A percentile compares a stretch with the other conserved stretches of the same genome.
These are phyloP conservation scores for Nycticebus coucang DNA, from an alignment of 2,113 vertebrate genomes.

Conservation along the genomic window DNA sequence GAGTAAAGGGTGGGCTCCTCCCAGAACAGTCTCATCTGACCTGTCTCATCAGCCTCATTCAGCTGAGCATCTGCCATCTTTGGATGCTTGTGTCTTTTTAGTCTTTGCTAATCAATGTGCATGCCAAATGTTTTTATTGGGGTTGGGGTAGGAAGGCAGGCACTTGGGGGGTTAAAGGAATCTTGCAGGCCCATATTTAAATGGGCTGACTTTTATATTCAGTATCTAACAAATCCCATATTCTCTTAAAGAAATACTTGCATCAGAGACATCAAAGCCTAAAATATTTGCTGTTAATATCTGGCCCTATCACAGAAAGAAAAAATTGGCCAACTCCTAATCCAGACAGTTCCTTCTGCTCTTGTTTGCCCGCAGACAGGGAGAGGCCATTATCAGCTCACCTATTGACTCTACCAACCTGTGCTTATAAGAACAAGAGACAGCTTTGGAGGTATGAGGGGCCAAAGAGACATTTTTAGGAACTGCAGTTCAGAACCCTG, in stretches of 20 bases:
- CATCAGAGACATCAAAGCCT: neutral
- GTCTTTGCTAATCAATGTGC: neutral
- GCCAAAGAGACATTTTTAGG: neutral
- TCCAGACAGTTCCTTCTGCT: neutral
- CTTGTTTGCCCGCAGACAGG: neutral
- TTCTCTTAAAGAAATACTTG: neutral
- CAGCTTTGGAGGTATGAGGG: neutral
- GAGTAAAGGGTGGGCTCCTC: neutral
- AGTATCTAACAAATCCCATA: slow-evolving; percentile 57
- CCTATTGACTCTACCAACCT: neutral
- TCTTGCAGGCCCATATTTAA: neutral
- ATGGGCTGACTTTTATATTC: slow-evolving; percentile 47
- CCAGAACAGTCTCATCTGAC: neutral
- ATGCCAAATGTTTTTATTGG: slow-evolving; percentile 6
- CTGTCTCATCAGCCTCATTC: neutral
- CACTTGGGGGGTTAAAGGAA: neutral
- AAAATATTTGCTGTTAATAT: neutral
- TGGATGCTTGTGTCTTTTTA: neutral
- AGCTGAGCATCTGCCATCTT: neutral
- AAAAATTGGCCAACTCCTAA: neutral
- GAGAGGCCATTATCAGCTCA: neutral
- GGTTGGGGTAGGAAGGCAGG: neutral
- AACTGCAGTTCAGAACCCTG: neutral
- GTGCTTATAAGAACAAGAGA: neutral
- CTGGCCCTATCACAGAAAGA: neutral